Base-by-base conservation (phyloP, 1,140 invertebrate species). In the Drosophila kurseongensis region DNA sequence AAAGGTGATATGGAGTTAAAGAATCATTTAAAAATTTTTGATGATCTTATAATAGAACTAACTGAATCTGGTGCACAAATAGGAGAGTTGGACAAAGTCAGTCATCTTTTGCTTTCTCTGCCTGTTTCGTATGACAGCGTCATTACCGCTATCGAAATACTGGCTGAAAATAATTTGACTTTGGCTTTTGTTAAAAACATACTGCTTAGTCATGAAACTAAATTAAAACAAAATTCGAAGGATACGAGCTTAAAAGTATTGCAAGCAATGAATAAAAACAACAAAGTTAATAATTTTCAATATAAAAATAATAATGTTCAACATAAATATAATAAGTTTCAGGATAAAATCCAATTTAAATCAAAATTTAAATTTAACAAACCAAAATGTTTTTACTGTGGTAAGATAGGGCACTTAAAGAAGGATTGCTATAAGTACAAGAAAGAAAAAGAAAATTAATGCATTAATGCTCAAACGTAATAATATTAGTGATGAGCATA, bases 71-170 rank as follows among this genome's bases (percentile, higher is more conserved):
- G 18, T 8, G 23, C 47, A 4, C 89, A 91, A 75, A 36, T 93
- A 18, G 82, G 92, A 45, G 92, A 93, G 50, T 75, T 54, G n/a
- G 76, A 23, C 23, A 23, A 23, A 23, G 23, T 23, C 23, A 23
- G 23, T 23, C 2, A 23, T 36, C 36, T 36, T 9, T 36, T 32
- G 7, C 29, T 32, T 7, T 32, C 29, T 7, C 5, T 7, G 5
- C 29, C 29, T 6, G 29, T 32, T 7, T 40, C 38, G 38, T 40
- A 91, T 65, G 90, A 92, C 65, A 72, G 74, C 8, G 73, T 93
- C 18, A 75, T 92, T n/a, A 93, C 91, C 38, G 91, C 92, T 18
- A 82, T 93, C 9, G 91, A 93, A 83, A 93, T 92, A 10, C 60
- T 93, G 40, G 55, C 80, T 4, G 81, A 90, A 62, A 78, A 91